These are phyloP conservation scores for Chelmon rostratus DNA, from an alignment of 2,797 vertebrate species.

Conservation along the genomic window DNA sequence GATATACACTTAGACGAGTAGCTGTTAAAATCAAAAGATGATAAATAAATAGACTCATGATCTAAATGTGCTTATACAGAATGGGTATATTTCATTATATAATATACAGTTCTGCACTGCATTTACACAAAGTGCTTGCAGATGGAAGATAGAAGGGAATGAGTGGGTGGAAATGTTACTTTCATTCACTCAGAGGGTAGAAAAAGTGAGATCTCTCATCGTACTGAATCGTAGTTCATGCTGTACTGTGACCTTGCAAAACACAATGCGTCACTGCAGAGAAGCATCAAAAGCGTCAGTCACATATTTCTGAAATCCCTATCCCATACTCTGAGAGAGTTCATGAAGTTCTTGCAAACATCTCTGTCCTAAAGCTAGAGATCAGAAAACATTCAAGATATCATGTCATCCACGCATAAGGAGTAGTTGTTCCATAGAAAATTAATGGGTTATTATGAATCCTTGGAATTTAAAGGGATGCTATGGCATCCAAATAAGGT, in stretches of 20 bases:
- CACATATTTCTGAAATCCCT: background rate
- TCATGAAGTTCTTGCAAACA: conserved; percentile 6
- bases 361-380: background rate
- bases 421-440: background rate
- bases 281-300: conserved; percentile 10
- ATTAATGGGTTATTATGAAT: conserved; percentile 1
- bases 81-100: background rate
- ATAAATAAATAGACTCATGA: conserved; percentile 6
- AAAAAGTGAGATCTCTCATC: conserved; percentile 23
- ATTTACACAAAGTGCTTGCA: conserved; percentile 8
- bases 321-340: background rate
- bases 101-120: background rate
- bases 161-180: conserved; percentile 13
- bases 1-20: background rate
- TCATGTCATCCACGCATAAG: conserved; percentile 1
- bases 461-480: conserved; percentile 24
- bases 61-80: background rate
- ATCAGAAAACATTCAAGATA: conserved; percentile 7
- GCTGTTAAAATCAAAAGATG: background rate
- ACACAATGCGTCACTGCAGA: conserved; percentile 15
- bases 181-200: conserved; percentile 16
- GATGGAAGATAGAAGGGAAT: background rate
- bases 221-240: conserved; percentile 20
- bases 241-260: conserved; percentile 10
- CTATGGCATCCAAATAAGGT: background rate